Percentiles rank a stretch among this genome's conserved stretches.
Conservation (phyloP, 2,797 vertebrate genomes). For the Cheirogaleus major region DNA sequence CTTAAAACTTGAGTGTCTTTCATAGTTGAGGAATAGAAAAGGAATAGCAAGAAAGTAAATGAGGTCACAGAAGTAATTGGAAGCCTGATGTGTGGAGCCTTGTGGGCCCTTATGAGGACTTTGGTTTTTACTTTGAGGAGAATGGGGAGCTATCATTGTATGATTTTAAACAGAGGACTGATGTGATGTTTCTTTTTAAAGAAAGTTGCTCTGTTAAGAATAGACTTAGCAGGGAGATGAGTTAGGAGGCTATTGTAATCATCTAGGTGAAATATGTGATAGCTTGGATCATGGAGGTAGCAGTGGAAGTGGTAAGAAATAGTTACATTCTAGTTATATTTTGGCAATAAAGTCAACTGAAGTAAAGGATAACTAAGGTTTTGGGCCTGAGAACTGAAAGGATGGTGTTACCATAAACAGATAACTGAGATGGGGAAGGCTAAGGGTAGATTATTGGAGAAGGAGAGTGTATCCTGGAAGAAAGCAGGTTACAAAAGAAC, state of each 20-base stretch:
- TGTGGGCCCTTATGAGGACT: not conserved
- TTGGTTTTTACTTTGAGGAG: conserved; percentile 29
- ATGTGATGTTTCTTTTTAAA: not conserved
- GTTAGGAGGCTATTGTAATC: not conserved
- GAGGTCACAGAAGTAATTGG: not conserved
- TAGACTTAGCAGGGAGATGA: not conserved
- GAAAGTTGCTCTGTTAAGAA: not conserved
- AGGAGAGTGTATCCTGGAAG: not conserved
- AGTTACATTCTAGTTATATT: not conserved
- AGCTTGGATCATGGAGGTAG: not conserved
- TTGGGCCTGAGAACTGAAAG: conserved; percentile 20
- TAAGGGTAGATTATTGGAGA: not conserved
- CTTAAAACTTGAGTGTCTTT: not conserved
- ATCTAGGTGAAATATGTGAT: not conserved
- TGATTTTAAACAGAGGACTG: not conserved
- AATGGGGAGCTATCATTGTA: not conserved
- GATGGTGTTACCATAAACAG: not conserved
- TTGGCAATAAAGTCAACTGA: not conserved
- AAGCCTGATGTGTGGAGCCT: not conserved
- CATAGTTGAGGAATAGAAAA: not conserved
- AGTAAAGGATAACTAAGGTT: conserved; percentile 13
- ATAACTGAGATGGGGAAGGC: not conserved
- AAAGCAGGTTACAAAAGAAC: not conserved
- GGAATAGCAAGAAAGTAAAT: not conserved
- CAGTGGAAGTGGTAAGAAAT: not conserved